These are phyloP conservation scores for Peromyscus californicus DNA, from an alignment of 2,113 vertebrate species.

Conservation along the genomic window DNA sequence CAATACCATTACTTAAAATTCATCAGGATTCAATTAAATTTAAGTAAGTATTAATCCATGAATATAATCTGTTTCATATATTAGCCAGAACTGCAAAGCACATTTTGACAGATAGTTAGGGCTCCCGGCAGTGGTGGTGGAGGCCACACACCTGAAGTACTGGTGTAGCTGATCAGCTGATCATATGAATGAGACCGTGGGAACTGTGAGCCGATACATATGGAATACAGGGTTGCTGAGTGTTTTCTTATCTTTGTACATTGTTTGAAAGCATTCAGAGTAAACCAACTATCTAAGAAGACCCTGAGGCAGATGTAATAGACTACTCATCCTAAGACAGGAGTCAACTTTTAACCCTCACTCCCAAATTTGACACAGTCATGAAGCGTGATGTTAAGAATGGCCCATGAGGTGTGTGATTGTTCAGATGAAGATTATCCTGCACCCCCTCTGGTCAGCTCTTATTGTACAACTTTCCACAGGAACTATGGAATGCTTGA, in stretches of 20 bases:
- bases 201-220: too few species aligned
- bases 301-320: neutral
- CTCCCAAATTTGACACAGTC: neutral
- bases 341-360: neutral
- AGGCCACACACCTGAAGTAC: too few species aligned
- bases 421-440: neutral
- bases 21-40: neutral
- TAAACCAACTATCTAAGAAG: neutral
- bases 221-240: neutral
- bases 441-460: too few species aligned
- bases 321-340: neutral
- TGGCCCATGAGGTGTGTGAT: neutral
- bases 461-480: neutral
- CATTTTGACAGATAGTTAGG: neutral
- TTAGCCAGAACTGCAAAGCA: neutral
- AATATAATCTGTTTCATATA: neutral
- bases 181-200: neutral
- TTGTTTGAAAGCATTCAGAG: neutral
- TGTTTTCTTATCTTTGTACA: neutral
- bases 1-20: neutral
- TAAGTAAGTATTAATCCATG: neutral
- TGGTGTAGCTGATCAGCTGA: rapidly evolving
- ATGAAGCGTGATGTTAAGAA: neutral
- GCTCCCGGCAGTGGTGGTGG: rapidly evolving
- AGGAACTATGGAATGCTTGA: neutral